These are phyloP conservation scores for Gambusia yucatana DNA, from an alignment of 2,797 vertebrate genomes.

Conservation along the genomic window DNA sequence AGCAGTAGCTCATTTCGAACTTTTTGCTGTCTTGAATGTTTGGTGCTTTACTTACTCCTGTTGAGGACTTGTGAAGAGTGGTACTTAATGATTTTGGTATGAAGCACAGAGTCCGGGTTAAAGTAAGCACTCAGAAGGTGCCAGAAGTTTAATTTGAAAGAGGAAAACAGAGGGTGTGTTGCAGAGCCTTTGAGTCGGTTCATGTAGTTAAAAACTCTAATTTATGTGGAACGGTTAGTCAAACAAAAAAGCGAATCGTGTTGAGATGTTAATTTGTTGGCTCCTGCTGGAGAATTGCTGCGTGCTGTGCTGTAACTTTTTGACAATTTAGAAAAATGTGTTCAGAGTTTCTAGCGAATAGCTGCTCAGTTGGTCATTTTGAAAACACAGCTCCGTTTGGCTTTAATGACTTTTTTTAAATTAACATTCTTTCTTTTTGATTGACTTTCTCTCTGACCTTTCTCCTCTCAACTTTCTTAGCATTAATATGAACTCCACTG, in stretches of 20 bases:
- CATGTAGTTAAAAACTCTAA: neutral
- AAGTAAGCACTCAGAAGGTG: neutral
- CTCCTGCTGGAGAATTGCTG: neutral
- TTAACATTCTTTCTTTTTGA: neutral
- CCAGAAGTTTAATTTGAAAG: slow-evolving; percentile 11
- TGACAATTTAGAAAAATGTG: neutral
- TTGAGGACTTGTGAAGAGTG: neutral
- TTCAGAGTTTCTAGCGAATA: neutral
- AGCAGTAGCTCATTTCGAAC: neutral
- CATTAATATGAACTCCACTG: neutral
- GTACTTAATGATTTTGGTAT: neutral
- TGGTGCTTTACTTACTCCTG: neutral
- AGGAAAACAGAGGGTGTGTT: neutral
- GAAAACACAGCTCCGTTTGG: neutral
- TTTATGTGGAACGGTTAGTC: neutral
- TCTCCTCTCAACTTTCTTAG: neutral
- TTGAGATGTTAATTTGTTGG: neutral
- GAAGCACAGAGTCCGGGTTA: neutral
- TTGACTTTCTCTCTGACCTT: neutral
- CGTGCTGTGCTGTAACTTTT: neutral
- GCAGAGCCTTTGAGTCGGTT: neutral
- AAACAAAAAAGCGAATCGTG: neutral
- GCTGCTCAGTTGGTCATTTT: neutral
- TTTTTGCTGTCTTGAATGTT: neutral
- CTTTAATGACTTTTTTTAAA: neutral